Evolutionary conservation across 2,797 vertebrate species (phyloP).

Genomic region (Urocyon cinereoargenteus): DNA sequence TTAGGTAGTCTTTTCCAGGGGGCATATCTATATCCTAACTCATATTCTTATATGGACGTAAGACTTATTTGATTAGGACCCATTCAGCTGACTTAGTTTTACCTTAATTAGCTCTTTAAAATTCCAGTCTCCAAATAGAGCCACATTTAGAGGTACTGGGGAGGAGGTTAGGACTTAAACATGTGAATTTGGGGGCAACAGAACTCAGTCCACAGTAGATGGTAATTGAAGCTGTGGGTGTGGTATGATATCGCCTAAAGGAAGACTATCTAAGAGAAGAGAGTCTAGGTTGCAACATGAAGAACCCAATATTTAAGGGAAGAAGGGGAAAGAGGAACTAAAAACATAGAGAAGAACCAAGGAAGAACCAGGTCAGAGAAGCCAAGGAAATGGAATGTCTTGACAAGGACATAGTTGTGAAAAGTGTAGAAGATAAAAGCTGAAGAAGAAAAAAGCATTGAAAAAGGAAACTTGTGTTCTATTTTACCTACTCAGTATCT

Average conservation of each 20-base stretch:
- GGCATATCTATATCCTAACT: not conserved
- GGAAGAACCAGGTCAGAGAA: not conserved
- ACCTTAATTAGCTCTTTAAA: not conserved
- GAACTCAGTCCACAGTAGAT: not conserved
- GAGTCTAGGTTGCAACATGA: not conserved
- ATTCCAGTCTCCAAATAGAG: not conserved
- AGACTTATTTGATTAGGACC: not conserved
- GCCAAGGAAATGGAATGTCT: not conserved
- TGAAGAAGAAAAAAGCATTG: not conserved
- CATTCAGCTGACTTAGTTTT: not conserved
- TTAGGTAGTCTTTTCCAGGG: not conserved
- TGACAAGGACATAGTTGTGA: not conserved
- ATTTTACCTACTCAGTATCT: not conserved
- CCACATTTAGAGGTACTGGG: not conserved
- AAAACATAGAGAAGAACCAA: not conserved
- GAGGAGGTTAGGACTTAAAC: not conserved
- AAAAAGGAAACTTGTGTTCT: not conserved
- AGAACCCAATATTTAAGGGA: not conserved
- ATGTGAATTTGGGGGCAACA: not conserved
- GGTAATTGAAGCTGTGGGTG: not conserved
- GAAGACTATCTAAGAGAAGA: not conserved
- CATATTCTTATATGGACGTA: not conserved
- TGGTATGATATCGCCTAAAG: not conserved
- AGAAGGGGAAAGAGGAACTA: not conserved
- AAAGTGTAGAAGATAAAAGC: not conserved